Base-by-base conservation (phyloP, 2,888 invertebrate genomes). In the Drosophila merina region DNA sequence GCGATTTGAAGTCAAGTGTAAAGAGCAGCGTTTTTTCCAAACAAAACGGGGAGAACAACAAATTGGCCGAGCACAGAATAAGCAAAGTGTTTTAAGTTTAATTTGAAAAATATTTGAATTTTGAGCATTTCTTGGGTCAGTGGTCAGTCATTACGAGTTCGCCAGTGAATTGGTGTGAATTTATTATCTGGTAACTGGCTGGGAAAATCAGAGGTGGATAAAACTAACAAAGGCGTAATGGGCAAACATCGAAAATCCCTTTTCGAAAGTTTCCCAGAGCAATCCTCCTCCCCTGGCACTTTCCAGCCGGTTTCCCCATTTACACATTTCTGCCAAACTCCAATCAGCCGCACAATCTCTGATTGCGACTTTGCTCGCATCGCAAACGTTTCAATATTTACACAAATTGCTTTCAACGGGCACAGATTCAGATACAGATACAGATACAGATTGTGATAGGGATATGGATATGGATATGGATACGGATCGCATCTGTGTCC, bases 1-100 rank as follows among this genome's bases (percentile, higher is more conserved):
- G 74, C 89, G 74, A 88, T 88, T 84, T 88, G 79, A 88, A 88
- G 88, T 83, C 88, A 88, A 89, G 89, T 88, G 87, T 88, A 88
- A 88, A 83, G 74, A 79, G 77, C 72, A 79, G 77, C 72, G 79
- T 75, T 83, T 85, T 79, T 72, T 76, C 52, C 70, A 70, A 77
- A 68, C 68, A 78, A 68, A 62, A 75, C 79, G 70, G 44, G 57
- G 47, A 55, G 47, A 49, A 56, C 44, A 69, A 40, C 59, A 58
- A 69, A 54, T 48, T 45, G 44, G 52, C 26, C 40, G 62, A 62
- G 48, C 57, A 38, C 28, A 44, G 38, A 30, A 30, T 33, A 58
- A 50, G 76, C 74, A 66, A 79, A 86, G 79, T 86, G 75, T 85
- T 87, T 87, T 87, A 86, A 79, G 75, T 85, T 85, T 85, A 85